Conservation (phyloP, 2,113 vertebrate species). For the Gadus macrocephalus region DNA sequence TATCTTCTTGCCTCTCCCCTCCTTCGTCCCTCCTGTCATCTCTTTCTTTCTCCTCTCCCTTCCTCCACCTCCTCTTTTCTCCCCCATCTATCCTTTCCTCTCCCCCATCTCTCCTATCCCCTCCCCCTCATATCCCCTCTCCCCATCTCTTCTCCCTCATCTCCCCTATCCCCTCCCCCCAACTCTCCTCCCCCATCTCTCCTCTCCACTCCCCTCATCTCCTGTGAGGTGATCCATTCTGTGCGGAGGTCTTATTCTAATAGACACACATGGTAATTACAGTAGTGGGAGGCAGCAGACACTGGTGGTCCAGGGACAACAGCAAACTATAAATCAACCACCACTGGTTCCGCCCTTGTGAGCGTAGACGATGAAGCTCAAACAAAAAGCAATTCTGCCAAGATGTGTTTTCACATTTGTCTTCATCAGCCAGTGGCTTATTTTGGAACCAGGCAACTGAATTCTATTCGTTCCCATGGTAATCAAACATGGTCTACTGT, state of each 20-base stretch:
- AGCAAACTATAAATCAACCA: constrained; percentile 77
- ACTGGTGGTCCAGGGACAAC: constrained; percentile 70
- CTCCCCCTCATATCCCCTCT: too few species aligned
- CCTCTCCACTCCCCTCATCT: constrained; percentile 32
- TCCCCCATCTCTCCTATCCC: too few species aligned
- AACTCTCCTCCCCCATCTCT: constrained; percentile 23
- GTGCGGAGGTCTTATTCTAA: constrained; percentile 70
- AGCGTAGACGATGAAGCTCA: constrained; percentile 72
- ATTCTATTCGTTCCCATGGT: constrained; percentile 62
- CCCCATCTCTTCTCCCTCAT: too few species aligned
- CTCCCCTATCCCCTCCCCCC: background rate
- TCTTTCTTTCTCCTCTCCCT: too few species aligned
- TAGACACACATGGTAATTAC: constrained; percentile 76
- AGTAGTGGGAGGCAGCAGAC: constrained; percentile 72
- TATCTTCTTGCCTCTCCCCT: constrained; percentile 18
- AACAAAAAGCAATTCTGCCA: constrained; percentile 80
- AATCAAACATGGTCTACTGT: constrained; percentile 55
- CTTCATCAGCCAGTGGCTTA: constrained; percentile 76
- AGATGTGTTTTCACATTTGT: constrained; percentile 78
- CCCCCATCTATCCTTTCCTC: too few species aligned
- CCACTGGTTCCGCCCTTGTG: constrained; percentile 70
- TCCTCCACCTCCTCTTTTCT: too few species aligned
- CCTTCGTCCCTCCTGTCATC: constrained; percentile 24
- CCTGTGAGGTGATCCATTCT: constrained; percentile 59
- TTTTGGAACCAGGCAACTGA: constrained; percentile 62